These are phyloP conservation scores for Aethina tumida DNA, from an alignment of 1,140 invertebrate genomes.

Conservation along the genomic window DNA sequence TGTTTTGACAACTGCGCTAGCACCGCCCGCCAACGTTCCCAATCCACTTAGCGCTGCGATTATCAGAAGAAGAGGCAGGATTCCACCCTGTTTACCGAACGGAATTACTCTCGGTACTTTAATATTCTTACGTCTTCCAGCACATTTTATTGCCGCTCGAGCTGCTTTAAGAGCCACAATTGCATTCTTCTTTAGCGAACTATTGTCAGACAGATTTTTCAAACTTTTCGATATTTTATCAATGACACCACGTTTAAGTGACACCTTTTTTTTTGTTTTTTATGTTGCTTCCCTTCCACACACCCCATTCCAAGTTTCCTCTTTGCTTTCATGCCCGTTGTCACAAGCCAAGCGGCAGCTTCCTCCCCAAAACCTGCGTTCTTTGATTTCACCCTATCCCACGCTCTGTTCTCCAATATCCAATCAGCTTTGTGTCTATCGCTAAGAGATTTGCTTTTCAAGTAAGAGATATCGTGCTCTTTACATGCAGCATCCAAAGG, in stretches of 20 bases:
- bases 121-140: conserved; percentile 9
- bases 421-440: conserved; percentile 34
- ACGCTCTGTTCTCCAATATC: conserved; percentile 31
- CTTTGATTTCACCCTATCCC: conserved; percentile 31
- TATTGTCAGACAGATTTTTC: not conserved
- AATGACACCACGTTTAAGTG: too few species aligned
- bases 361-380: conserved; percentile 30
- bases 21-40: conserved; percentile 29
- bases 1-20: conserved; percentile 27
- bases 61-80: conserved; percentile 32
- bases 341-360: conserved; percentile 17
- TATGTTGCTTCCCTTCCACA: not conserved
- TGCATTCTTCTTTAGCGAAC: not conserved
- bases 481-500: conserved; percentile 22
- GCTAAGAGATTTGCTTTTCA: conserved; percentile 26
- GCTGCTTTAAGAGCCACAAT: conserved; percentile 8
- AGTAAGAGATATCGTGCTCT: conserved; percentile 25
- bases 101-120: conserved; percentile 25
- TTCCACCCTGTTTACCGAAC: conserved; percentile 28
- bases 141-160: conserved; percentile 11
- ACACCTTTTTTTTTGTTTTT: too few species aligned
- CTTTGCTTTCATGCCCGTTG: conserved; percentile 18
- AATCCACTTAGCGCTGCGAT: conserved; percentile 31
- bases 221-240: not conserved
- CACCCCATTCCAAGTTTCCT: conserved; percentile 22